A percentile compares a stretch with the other conserved stretches of the same genome.
These are phyloP conservation scores for Lamprologus tigripictilis DNA, from an alignment of 2,113 vertebrate species.

Conservation along the genomic window DNA sequence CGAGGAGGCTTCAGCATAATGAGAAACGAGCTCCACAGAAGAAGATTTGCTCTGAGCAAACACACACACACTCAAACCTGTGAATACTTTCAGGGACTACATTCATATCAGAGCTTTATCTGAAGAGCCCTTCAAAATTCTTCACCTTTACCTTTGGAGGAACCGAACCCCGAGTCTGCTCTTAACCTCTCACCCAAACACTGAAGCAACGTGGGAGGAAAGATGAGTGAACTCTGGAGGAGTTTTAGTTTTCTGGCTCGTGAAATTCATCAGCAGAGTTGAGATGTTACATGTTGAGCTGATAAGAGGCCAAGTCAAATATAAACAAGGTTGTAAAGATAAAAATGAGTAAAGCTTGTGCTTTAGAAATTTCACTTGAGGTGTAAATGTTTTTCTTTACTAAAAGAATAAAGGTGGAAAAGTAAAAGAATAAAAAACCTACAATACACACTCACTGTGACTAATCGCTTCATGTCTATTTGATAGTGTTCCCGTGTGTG, in stretches of 20 bases:
- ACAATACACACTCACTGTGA: not conserved
- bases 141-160: not conserved
- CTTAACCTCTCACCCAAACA: not conserved
- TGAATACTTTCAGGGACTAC: not conserved
- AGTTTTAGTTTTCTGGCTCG: not conserved
- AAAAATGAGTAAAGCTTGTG: not conserved
- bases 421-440: not conserved
- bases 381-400: not conserved
- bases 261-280: not conserved
- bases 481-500: not conserved
- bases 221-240: not conserved
- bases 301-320: not conserved
- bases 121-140: not conserved
- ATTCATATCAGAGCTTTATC: not conserved
- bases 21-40: not conserved
- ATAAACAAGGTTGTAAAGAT: not conserved
- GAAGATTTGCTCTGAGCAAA: not conserved
- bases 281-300: not conserved
- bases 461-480: not conserved
- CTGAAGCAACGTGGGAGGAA: not conserved
- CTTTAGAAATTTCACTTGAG: not conserved
- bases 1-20: not conserved
- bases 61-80: not conserved
- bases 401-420: not conserved
- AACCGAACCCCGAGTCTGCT: not conserved